Conservation (phyloP, 2,797 vertebrate genomes). For the Coregonus sp. region DNA sequence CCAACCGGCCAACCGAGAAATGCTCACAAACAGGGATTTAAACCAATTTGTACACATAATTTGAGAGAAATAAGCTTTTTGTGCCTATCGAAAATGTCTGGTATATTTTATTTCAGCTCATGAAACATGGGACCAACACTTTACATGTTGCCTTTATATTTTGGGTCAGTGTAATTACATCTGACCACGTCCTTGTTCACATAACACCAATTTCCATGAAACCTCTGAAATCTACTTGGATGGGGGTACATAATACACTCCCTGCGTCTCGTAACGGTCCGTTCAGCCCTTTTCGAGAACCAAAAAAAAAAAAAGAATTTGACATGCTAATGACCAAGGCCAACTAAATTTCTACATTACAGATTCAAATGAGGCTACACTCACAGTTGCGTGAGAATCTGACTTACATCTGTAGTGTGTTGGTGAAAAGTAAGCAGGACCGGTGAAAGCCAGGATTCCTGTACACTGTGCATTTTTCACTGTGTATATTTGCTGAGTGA, state of each 20-base stretch:
- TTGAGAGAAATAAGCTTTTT: too few relatives aligned
- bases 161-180: neutral
- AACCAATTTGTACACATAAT: too few relatives aligned
- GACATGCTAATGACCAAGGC: neutral
- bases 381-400: neutral
- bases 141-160: too few relatives aligned
- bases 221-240: neutral
- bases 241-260: neutral
- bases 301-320: neutral
- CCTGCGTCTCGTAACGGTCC: neutral
- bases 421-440: neutral
- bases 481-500: neutral
- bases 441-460: neutral
- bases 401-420: neutral
- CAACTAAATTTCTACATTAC: neutral
- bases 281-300: too few relatives aligned
- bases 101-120: too few relatives aligned
- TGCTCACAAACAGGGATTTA: too few relatives aligned
- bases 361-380: neutral
- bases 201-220: neutral
- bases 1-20: too few relatives aligned
- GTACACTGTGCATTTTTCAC: neutral
- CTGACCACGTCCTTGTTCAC: neutral
- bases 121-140: too few relatives aligned
- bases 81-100: too few relatives aligned